These are phyloP conservation scores for Protula sp. DNA, from an alignment of 2,888 invertebrate species.

Conservation along the genomic window DNA sequence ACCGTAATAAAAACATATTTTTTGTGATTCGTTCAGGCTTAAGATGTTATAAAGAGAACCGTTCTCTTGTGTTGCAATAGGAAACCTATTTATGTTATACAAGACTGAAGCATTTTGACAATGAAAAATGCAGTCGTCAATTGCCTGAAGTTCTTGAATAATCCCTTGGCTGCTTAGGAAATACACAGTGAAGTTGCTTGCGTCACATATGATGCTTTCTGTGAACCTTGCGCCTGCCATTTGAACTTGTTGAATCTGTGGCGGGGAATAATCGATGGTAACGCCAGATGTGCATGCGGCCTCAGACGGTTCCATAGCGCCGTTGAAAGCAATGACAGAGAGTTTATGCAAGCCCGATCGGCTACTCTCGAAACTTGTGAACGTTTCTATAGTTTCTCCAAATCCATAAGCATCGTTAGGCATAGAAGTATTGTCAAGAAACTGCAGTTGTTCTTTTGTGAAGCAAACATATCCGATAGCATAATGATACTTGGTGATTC, in stretches of 20 bases:
- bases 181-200: too few species aligned
- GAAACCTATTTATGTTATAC: too few species aligned
- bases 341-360: neutral
- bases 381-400: neutral
- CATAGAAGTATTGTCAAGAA: neutral
- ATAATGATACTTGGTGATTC: neutral
- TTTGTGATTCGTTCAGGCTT: too few species aligned
- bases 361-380: neutral
- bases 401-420: neutral
- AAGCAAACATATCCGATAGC: neutral
- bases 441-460: neutral
- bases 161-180: too few species aligned
- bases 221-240: neutral
- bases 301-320: neutral
- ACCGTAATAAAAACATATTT: too few species aligned
- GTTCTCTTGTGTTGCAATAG: too few species aligned
- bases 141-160: neutral
- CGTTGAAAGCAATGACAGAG: neutral
- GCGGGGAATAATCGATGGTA: neutral
- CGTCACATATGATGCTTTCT: neutral
- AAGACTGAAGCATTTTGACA: neutral
- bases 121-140: neutral
- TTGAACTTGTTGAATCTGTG: neutral
- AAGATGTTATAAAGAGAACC: too few species aligned
- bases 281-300: neutral